Conservation (phyloP, 2,888 invertebrate species). For the Aleiodes alternator region DNA sequence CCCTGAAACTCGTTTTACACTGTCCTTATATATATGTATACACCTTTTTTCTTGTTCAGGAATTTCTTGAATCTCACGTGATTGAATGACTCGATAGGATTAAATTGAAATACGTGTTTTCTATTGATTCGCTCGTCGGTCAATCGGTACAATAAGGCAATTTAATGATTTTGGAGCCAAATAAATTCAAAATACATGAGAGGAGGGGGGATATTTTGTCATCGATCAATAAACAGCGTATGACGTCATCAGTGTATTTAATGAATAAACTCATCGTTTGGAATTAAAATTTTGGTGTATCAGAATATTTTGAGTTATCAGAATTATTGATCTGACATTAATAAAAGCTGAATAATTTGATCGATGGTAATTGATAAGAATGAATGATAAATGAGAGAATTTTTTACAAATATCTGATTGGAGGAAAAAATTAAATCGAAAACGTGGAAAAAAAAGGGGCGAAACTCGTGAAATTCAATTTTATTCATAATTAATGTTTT, state of each 20-base stretch:
- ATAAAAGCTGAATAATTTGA: slow-evolving; percentile 2
- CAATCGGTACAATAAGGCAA: too few relatives aligned
- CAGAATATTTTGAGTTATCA: not conserved
- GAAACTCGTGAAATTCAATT: too few relatives aligned
- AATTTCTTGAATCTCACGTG: slow-evolving; percentile 7
- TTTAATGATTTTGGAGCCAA: not conserved
- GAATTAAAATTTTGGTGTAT: not conserved
- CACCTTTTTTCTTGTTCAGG: too few relatives aligned
- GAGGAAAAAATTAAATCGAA: too few relatives aligned
- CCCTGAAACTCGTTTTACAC: slow-evolving; percentile 51
- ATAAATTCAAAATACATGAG: slow-evolving; percentile 14
- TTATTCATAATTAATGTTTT: too few relatives aligned
- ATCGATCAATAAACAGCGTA: slow-evolving; percentile 14
- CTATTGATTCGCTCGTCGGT: too few relatives aligned
- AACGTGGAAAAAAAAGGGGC: too few relatives aligned
- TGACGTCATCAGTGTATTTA: slow-evolving; percentile 23
- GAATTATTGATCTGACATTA: not conserved
- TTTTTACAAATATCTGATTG: too few relatives aligned
- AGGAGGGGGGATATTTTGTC: not conserved
- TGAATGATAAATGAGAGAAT: too few relatives aligned
- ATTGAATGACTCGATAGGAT: not conserved
- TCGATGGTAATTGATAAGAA: not conserved
- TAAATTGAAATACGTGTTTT: not conserved
- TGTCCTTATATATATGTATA: slow-evolving; percentile 1
- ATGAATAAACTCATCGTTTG: slow-evolving; percentile 16